Percentiles rank a stretch among this genome's conserved stretches.
These are phyloP conservation scores for Dolichomitus sp. DNA, from an alignment of 2,888 invertebrate species.

Conservation along the genomic window DNA sequence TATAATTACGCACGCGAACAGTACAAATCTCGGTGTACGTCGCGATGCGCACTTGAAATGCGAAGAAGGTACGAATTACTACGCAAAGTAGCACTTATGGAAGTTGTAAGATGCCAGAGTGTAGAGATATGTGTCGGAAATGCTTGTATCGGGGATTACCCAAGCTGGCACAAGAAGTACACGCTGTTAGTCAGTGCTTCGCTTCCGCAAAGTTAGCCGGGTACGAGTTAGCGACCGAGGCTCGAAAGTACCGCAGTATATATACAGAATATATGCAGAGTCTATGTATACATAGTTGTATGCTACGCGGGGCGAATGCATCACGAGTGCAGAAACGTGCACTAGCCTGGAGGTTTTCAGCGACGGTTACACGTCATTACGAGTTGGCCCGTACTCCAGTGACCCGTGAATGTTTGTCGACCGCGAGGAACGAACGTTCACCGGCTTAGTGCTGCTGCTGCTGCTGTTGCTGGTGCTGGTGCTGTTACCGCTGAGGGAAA, in stretches of 20 bases:
- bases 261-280: slow-evolving; percentile 8
- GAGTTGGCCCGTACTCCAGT: slow-evolving; percentile 80
- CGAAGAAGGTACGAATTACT: slow-evolving; percentile 10
- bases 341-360: slow-evolving; percentile 65
- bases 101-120: slow-evolving; percentile 1
- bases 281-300: background rate
- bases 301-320: slow-evolving; percentile 62
- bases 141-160: slow-evolving; percentile 17
- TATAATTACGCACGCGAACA: slow-evolving; percentile 5
- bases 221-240: slow-evolving; percentile 24
- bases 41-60: slow-evolving; percentile 35
- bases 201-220: slow-evolving; percentile 61
- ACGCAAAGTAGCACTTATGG: slow-evolving; percentile 1
- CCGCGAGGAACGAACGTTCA: slow-evolving; percentile 77
- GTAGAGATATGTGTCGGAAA: slow-evolving; percentile 49
- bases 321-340: slow-evolving; percentile 74
- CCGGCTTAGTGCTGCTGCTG: slow-evolving; percentile 68
- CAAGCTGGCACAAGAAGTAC: slow-evolving; percentile 33
- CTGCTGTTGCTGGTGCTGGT: slow-evolving; percentile 59
- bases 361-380: slow-evolving; percentile 74
- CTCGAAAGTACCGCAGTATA: slow-evolving; percentile 17
- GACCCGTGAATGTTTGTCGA: slow-evolving; percentile 85
- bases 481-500: slow-evolving; percentile 77
- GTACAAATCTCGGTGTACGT: background rate
- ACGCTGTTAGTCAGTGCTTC: background rate